phyloP scores from a whole-genome alignment of 2,797 vertebrate species.

The Lepilemur septentrionalis region DNA sequence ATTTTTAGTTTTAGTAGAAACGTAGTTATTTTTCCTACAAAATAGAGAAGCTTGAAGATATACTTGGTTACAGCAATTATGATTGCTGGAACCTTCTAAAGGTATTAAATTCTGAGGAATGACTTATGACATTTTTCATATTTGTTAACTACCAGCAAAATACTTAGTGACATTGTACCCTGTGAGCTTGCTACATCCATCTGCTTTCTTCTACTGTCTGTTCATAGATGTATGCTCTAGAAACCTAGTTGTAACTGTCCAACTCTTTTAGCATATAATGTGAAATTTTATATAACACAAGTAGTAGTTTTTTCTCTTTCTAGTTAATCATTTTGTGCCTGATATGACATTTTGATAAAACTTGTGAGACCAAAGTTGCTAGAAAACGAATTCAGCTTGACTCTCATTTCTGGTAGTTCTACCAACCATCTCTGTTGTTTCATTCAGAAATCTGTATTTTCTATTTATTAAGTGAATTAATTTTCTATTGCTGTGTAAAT shows the following conservation, averaged over 20 bases:
- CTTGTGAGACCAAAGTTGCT: neutral
- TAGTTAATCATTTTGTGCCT: neutral
- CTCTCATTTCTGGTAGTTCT: neutral
- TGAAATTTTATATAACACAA: neutral
- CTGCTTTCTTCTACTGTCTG: neutral
- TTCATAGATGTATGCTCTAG: neutral
- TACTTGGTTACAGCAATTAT: neutral
- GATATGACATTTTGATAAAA: neutral
- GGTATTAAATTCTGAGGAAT: neutral
- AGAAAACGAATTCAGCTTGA: neutral
- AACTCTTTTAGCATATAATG: neutral
- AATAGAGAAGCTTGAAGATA: neutral
- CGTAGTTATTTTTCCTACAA: neutral
- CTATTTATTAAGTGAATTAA: neutral
- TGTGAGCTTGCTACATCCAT: neutral
- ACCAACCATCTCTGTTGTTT: neutral
- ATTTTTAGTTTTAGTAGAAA: conserved; percentile 42
- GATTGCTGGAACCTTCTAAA: neutral
- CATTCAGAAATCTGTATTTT: neutral
- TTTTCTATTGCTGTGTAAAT: neutral
- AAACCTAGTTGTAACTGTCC: neutral
- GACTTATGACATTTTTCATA: neutral
- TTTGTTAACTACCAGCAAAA: neutral
- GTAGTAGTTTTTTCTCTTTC: neutral
- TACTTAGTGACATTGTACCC: neutral